Conservation (phyloP, 2,113 vertebrate genomes). For the Hepsetus odoe region DNA sequence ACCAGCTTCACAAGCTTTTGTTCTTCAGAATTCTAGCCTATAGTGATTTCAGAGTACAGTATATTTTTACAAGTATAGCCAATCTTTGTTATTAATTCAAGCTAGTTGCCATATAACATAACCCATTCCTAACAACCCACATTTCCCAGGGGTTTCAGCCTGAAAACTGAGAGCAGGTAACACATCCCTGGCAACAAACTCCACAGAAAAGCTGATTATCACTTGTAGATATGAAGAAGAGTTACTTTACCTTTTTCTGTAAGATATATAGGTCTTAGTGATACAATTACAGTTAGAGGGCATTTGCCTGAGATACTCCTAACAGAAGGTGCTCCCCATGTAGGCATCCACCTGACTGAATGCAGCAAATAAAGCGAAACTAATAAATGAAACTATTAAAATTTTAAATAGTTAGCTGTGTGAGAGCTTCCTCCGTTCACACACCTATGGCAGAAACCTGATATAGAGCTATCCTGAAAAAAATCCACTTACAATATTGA, state of each 20-base stretch:
- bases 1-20: too few relatives aligned
- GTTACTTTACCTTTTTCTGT: conserved; percentile 24
- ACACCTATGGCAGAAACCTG: neutral
- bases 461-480: neutral
- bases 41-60: too few relatives aligned
- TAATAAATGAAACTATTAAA: neutral
- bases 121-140: too few relatives aligned
- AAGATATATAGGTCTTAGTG: too few relatives aligned
- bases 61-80: too few relatives aligned
- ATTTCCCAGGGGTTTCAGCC: conserved; percentile 1
- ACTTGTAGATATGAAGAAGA: neutral
- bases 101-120: too few relatives aligned
- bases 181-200: neutral
- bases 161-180: neutral
- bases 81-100: too few relatives aligned
- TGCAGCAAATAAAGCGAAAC: neutral
- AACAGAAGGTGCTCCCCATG: conserved; percentile 34
- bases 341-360: neutral
- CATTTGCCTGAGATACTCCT: conserved; percentile 48
- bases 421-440: neutral
- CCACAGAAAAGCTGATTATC: neutral
- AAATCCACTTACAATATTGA: neutral
- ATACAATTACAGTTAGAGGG: too few relatives aligned
- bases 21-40: too few relatives aligned
- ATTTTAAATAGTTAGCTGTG: neutral